Base-by-base conservation (phyloP, 2,113 vertebrate species). In the Callopanchax toddi region DNA sequence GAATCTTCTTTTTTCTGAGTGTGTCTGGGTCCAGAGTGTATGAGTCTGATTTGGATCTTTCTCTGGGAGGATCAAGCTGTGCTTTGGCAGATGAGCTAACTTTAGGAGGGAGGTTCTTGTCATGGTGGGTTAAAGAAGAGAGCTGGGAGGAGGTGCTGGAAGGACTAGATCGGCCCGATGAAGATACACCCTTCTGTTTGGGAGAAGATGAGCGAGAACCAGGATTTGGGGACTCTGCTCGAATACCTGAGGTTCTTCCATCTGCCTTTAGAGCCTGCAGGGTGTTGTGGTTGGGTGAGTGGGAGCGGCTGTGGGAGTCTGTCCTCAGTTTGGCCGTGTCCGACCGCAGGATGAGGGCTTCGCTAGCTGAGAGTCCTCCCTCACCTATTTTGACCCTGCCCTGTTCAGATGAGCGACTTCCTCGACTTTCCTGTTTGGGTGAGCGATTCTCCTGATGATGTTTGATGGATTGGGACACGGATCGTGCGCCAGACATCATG, bases 251-350 rank as follows among this genome's bases (percentile, higher is more conserved):
- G 26, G 88, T 94, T 81, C 94, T 93, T 42, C 95, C 94, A 34
- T 99, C 97, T 1, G 93, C 93, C 85, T 97, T 98, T 21, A 99
- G 88, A 4, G 96, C 97, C 78, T 99, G 97, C 46, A 99, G 74
- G 46, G 97, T 99, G 83, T 99, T 99, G 84, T 99, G 97, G 83
- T 99, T 99, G 45, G 97, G 97, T 0, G 97, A 99, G 82, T 98
- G 87, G 6, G 97, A 99, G 70, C 97, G 94, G 73, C 96, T 96
- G 56, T 99, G 97, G 3, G 96, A 98, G 89, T 99, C 97, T 10
- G 96, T 97, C 45, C 96, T 91, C 86, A 99, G 56, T 81, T 99
- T 99, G 54, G 93, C 97, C 0, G 96, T 91, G 26, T 99, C 97
- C 0, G 97, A 99, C 77, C 95, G 95, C 69, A 99, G 89, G 73